Evolutionary conservation across 2,888 invertebrate genomes (phyloP), one percentile per base, ranked within the genome.

Genomic region (Cordilura impudica): DNA sequence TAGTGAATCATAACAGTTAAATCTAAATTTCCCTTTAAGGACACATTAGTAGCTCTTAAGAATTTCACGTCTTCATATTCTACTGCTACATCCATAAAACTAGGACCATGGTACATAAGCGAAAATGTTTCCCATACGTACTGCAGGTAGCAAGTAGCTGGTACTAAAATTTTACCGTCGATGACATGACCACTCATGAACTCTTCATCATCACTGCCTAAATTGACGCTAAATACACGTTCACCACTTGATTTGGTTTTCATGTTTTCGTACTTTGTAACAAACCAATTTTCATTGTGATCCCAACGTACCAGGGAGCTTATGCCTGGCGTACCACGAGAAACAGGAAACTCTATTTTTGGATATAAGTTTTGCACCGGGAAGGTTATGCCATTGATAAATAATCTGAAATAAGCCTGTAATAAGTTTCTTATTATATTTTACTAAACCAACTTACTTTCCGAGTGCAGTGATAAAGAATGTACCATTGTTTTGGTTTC

Each of bases 231-330:
- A 18, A 94, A 91, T 0, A 91, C 90, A 54, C 94, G 91, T 83
- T 95, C 94, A 0, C 94, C 94, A 26, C 93, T 93, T 78, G 92
- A 92, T 84, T 93, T 93, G 83, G 93, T 93, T 84, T 93, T 93
- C 87, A 93, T 93, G 49, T 93, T 92, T 81, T 92, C 92, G 86
- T 93, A 95, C 53, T 92, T 92, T 0, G 94, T 93, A 1, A 94
- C 23, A 81, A 92, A 93, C 94, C 94, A 95, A 67, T 94, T 92
- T 71, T 93, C 92, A 4, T 92, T 91, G 85, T 97, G 97, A 81
- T 97, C 95, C 97, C 97, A 97, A 82, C 93, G 92, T 7, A 97
- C 92, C 5, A 95, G 90, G 7, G 96, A 94, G 0, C 95, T 92
- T 51, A 97, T 91, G 93, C 95, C 95, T 0, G 95, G 94, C 0